Percentiles rank a stretch among this genome's conserved stretches.
Evolutionary conservation across 2,797 vertebrate genomes (phyloP).

Genomic region (Bufotes viridis): DNA sequence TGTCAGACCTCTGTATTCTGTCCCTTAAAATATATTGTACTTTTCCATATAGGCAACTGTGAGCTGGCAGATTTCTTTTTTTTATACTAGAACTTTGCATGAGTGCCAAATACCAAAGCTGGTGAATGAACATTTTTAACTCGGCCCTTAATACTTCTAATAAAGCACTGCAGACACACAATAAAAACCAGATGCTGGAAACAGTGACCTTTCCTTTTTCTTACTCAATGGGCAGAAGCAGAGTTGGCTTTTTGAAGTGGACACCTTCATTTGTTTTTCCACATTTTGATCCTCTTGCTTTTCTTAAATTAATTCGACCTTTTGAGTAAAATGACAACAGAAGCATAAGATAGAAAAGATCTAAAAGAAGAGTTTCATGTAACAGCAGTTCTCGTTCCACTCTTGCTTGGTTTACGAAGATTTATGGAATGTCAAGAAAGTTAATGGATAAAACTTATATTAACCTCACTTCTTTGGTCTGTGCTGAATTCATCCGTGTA

Average conservation of each 20-base stretch:
- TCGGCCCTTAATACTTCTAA: slow-evolving; percentile 42
- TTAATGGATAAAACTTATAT: slow-evolving; percentile 14
- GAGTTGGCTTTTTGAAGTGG: slow-evolving; percentile 8
- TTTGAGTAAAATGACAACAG: slow-evolving; percentile 35
- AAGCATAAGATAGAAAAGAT: not conserved
- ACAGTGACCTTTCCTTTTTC: slow-evolving; percentile 9
- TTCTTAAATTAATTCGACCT: slow-evolving; percentile 27
- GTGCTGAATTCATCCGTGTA: slow-evolving; percentile 22
- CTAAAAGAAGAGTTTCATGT: slow-evolving; percentile 8
- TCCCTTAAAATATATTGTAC: slow-evolving; percentile 45
- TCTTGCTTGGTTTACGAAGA: slow-evolving; percentile 40
- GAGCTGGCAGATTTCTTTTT: slow-evolving; percentile 40
- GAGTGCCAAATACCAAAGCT: slow-evolving; percentile 60
- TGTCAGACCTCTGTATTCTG: slow-evolving; percentile 36
- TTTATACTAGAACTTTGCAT: slow-evolving; percentile 50
- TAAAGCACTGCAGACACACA: slow-evolving; percentile 39
- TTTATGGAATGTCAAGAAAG: slow-evolving; percentile 23
- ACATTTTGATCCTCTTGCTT: slow-evolving; percentile 13
- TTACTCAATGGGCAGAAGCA: slow-evolving; percentile 31
- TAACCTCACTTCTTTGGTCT: slow-evolving; percentile 11
- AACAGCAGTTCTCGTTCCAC: not conserved
- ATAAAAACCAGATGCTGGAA: slow-evolving; percentile 56
- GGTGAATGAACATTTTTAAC: slow-evolving; percentile 56
- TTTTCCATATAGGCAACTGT: slow-evolving; percentile 54
- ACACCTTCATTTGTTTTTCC: slow-evolving; percentile 27